Base-by-base conservation (phyloP, 2,113 vertebrate species). In the Copsychus sechellarum region DNA sequence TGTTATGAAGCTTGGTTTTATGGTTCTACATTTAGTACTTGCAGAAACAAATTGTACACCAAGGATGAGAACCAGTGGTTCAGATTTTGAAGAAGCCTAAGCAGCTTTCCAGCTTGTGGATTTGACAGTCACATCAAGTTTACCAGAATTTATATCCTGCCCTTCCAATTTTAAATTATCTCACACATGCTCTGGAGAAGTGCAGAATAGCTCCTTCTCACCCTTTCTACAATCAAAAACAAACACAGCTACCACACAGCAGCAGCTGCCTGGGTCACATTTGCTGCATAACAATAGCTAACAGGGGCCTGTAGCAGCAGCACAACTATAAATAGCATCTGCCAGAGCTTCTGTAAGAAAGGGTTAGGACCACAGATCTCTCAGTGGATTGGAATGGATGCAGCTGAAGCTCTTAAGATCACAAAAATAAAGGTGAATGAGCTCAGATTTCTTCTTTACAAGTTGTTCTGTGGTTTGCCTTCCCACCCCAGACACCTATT, bases 271-370 rank as follows among this genome's bases (percentile, higher is more conserved):
- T 61, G 53, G 69, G 90, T 86, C 90, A 97, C 21, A 81, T 31
- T 64, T 29, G 51, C 79, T 81, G 81, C 50, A 43, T 18, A 80
- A 88, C 72, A 92, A 92, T 18, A 73, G 81, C 90, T 84, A 91
- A 76, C 54, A 77, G 78, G 81, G 83, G 92, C 86, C 92, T 88
- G 85, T 57, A 84, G 90, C 85, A 96, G 93, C 79, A 93, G 36
- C 88, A 81, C 54, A 57, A 54, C 88, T 95, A 95, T 76, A 95
- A 96, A 95, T 88, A 93, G 94, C 67, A 92, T 24, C 82, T 73
- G 57, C 65, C 28, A 77, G 34, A 89, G 78, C 56, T 93, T 79
- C 81, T 80, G 54, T 16, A 82, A 94, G 69, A 64, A 90, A 87
- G 51, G 72, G 58, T 83, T 66, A 92, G 91, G 80, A 93, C 72